Conservation (phyloP, 2,888 invertebrate species). For the Tenodera sinensis region DNA sequence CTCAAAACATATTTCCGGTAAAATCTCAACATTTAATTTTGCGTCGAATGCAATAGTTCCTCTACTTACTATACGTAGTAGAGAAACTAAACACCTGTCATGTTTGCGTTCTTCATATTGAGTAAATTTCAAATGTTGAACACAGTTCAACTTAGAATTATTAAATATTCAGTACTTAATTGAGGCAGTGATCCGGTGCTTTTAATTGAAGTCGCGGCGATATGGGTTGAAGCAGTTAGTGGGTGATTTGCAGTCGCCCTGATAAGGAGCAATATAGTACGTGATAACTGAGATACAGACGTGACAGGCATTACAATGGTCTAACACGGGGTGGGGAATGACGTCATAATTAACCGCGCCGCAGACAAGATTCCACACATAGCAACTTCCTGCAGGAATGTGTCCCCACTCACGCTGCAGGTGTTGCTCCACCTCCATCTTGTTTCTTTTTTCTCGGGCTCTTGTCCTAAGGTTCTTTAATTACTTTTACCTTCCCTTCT, state of each 20-base stretch:
- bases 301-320: not conserved
- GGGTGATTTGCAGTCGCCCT: not conserved
- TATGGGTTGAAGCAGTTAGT: not conserved
- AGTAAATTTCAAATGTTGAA: too few species aligned
- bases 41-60: too few species aligned
- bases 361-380: not conserved
- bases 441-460: not conserved
- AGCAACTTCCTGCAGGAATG: not conserved
- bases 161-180: not conserved
- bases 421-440: not conserved
- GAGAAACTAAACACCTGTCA: too few species aligned
- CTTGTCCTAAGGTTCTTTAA: not conserved
- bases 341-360: not conserved
- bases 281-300: not conserved
- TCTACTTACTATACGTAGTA: too few species aligned
- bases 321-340: not conserved
- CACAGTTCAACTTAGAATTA: not conserved
- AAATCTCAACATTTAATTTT: too few species aligned
- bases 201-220: not conserved
- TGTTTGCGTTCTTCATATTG: too few species aligned
- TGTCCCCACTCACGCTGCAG: not conserved
- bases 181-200: not conserved
- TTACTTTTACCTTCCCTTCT: not conserved
- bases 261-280: not conserved
- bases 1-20: too few species aligned